Evolutionary conservation across 2,113 vertebrate genomes (phyloP), one percentile per base, ranked within the genome.

Genomic region (Monopterus albus): DNA sequence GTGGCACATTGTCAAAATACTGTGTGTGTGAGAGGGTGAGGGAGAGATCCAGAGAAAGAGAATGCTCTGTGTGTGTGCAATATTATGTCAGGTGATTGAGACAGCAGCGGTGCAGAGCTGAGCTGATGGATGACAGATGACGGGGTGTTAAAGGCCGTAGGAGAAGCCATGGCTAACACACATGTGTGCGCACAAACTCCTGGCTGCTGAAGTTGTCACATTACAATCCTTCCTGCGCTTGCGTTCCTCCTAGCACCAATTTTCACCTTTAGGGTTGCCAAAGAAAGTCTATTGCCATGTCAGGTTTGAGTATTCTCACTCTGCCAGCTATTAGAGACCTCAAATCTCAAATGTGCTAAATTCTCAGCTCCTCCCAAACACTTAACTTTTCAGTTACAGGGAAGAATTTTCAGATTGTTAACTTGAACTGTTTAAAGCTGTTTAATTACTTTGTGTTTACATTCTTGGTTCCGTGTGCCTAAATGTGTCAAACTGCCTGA

Each of bases 1-100:
- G 80, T 85, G 81, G 70, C 75, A 55, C 51, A 26, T 61, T 81
- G 78, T 87, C 65, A 83, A 72, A 72, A 72, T 76, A 50, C 26
- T 58, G 53, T 62, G 46, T 64, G 17, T 43, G 58, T 72, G 23
- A 50, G 38, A 59, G 71, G 40, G 26, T 29, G 38, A n/a, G 63
- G 17, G 40, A 33, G 36, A 35, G 42, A 57, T 31, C 1, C 5
- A 7, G 29, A 7, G 29, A 7, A 5, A 31, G 33, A 73, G 47
- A 50, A 31, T 6, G 29, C 38, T 53, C 53, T 66, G 51, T 59
- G 50, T 52, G 43, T 57, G 65, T 38, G 53, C 20, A 31, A 50
- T 82, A 65, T 86, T 87, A 68, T 90, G 80, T 85, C 74, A 74
- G 66, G 73, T 68, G 47, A 82, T 84, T 70, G 86, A 83, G 87